Evolutionary conservation across 2,888 invertebrate species (phyloP).

Genomic region (Stenodema calcarata): DNA sequence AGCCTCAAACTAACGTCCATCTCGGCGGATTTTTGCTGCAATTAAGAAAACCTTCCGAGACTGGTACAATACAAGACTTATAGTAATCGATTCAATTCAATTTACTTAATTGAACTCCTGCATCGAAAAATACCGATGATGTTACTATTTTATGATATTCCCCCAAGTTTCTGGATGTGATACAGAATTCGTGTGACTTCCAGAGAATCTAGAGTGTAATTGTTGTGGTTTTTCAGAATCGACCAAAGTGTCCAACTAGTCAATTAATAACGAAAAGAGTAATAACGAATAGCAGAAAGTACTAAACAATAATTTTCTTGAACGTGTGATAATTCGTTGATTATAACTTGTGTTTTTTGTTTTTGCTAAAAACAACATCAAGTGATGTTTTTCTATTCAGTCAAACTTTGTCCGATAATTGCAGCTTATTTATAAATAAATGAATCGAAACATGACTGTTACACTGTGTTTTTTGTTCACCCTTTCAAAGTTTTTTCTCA

Average conservation of each 20-base stretch:
- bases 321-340: constrained; percentile 4
- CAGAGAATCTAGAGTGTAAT: neutral
- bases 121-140: neutral
- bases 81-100: neutral
- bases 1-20: neutral
- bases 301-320: neutral
- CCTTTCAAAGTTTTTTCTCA: too few relatives aligned
- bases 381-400: neutral
- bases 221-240: neutral
- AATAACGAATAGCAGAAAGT: neutral
- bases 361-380: neutral
- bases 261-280: neutral
- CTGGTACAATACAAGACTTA: neutral
- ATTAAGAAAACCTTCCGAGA: neutral
- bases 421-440: constrained; percentile 2
- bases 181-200: neutral
- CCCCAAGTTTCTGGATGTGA: neutral
- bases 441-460: neutral
- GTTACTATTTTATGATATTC: neutral
- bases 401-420: neutral
- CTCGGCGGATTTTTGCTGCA: neutral
- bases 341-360: neutral
- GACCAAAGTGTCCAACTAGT: constrained; percentile 3
- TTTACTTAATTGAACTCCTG: neutral
- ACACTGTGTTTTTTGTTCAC: too few relatives aligned